Conservation (phyloP, 2,113 vertebrate species). For the Nannospalax galili region DNA sequence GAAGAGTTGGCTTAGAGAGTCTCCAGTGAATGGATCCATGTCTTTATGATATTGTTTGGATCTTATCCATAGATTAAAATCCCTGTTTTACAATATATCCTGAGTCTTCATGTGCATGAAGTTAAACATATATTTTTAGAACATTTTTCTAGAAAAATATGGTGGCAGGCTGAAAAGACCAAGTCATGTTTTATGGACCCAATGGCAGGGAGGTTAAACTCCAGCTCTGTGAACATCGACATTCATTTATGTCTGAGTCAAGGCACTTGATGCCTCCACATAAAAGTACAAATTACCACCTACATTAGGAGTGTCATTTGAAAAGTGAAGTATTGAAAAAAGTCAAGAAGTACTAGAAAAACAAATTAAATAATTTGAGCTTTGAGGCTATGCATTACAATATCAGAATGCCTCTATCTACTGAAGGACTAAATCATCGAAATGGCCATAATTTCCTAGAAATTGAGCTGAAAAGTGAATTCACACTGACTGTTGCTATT, state of each 20-base stretch:
- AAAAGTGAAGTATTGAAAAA: neutral
- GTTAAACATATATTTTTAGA: neutral
- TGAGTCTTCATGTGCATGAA: neutral
- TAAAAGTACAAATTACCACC: neutral
- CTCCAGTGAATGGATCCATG: neutral
- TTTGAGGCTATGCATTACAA: slow-evolving; percentile 19
- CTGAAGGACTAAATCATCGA: neutral
- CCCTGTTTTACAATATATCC: neutral
- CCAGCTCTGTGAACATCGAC: neutral
- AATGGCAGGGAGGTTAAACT: neutral
- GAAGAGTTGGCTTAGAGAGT: neutral
- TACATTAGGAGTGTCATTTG: slow-evolving; percentile 10
- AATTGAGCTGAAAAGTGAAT: neutral
- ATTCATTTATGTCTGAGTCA: slow-evolving; percentile 9
- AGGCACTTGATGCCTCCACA: neutral
- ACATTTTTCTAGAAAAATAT: neutral
- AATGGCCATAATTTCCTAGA: neutral
- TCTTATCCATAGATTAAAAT: neutral
- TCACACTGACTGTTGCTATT: neutral
- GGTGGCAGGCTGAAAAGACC: neutral
- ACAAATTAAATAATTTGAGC: slow-evolving; percentile 5
- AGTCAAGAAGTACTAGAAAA: slow-evolving; percentile 1
- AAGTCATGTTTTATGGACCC: neutral
- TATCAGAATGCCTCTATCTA: neutral
- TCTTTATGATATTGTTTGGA: neutral